Percentiles rank a stretch among this genome's conserved stretches.
Evolutionary conservation across 2,888 invertebrate genomes (phyloP).

Genomic region (Acleris laterana): DNA sequence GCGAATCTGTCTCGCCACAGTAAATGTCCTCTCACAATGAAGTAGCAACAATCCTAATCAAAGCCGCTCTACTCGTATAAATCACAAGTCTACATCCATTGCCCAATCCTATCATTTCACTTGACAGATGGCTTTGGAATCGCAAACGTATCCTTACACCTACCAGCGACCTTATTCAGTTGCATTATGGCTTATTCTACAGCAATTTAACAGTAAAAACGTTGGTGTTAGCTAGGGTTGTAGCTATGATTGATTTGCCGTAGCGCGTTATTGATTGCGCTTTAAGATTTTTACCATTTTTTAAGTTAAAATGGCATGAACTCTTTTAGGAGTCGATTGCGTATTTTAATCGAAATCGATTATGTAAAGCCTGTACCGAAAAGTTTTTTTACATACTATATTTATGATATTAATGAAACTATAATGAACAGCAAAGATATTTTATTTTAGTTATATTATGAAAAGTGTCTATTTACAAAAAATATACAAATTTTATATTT

Average conservation of each 20-base stretch:
- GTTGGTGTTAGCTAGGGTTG: conserved; percentile 30
- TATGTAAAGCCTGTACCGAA: no score
- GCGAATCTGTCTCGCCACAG: no score
- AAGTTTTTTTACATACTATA: no score
- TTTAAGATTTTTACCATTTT: conserved; percentile 33
- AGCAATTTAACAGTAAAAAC: background rate
- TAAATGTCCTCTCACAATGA: background rate
- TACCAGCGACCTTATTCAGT: background rate
- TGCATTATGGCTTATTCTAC: conserved; percentile 1
- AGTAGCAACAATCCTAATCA: conserved; percentile 14
- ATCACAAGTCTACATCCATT: conserved; percentile 43
- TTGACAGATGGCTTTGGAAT: conserved; percentile 45
- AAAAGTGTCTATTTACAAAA: no score
- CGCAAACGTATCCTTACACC: conserved; percentile 22
- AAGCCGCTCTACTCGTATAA: conserved; percentile 27
- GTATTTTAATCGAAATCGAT: no score
- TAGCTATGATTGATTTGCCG: conserved; percentile 44
- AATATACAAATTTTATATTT: no score
- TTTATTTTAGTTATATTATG: no score
- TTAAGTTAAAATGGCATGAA: background rate
- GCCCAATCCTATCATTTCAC: conserved; percentile 46
- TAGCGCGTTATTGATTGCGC: conserved; percentile 45
- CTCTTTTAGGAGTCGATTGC: no score
- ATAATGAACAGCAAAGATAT: no score
- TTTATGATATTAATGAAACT: no score